Evolutionary conservation across 2,888 invertebrate species (phyloP), one percentile per base, ranked within the genome.

Genomic region (Hesperia comma): DNA sequence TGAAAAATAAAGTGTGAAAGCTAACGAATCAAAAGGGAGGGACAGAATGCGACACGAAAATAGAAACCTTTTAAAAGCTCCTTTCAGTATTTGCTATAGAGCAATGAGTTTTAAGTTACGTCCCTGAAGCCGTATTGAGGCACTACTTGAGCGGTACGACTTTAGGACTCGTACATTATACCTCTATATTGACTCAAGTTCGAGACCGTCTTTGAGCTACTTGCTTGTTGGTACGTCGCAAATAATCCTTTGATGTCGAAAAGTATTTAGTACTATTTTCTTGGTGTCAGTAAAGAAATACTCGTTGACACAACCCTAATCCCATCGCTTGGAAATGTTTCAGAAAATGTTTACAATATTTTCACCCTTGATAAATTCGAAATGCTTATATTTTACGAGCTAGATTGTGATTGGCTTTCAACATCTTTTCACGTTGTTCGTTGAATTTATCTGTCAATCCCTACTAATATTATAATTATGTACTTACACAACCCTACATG

Each of bases 101-200:
- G 60, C 63, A 58, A 67, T 58, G 58, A 77, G 83, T 81, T 85
- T 84, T 76, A 74, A 74, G 75, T 85, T 82, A 82, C 84, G 73
- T 77, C 72, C 72, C 81, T 77, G 88, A 88, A 90, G 86, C 88
- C 87, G 71, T 85, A 88, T 76, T 76, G 76, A 73, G 72, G 70
- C 76, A 75, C 76, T 76, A 77, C 75, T 78, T 76, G 79, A 78
- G 76, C 78, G 71, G 75, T 77, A 46, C 7, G 17, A 26, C 26
- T 26, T 7, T 46, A 46, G n/a, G n/a, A n/a, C n/a, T n/a, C n/a
- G 15, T 37, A 37, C 37, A 37, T 46, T 46, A 46, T 46, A 46
- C 43, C 43, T 15, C 72, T 82, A 84, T 88, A 87, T 90, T 88
- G 84, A 88, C 85, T 82, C 88, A 87, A 90, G 86, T 90, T 86